phyloP scores from a whole-genome alignment of 2,888 invertebrate genomes.

The Agapetus fuscipes region DNA sequence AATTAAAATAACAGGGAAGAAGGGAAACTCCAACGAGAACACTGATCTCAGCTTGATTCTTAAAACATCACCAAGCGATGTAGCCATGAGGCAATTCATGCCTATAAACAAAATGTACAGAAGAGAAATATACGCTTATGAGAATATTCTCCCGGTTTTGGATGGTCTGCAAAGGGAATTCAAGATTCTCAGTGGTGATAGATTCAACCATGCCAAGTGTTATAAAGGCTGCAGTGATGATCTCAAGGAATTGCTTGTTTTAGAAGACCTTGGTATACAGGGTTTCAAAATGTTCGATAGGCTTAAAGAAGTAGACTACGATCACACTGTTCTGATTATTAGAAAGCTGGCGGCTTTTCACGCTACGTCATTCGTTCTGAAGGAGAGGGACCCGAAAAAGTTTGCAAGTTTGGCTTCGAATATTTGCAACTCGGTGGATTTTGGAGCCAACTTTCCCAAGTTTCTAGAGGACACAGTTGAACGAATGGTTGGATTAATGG shows the following conservation, averaged over 20 bases:
- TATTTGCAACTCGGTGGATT: not conserved
- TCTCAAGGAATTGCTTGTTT: slow-evolving; percentile 1
- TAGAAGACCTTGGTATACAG: slow-evolving; percentile 11
- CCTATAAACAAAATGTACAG: not conserved
- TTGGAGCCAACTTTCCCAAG: slow-evolving; percentile 3
- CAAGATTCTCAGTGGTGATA: slow-evolving; percentile 8
- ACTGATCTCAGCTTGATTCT: not conserved
- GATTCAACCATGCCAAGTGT: slow-evolving; percentile 4
- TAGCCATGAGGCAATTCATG: not conserved
- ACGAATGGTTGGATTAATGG: slow-evolving; percentile 1
- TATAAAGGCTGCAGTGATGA: not conserved
- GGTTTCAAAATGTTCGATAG: slow-evolving; percentile 13
- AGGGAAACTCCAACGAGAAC: not conserved
- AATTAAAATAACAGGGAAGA: slow-evolving; percentile 2
- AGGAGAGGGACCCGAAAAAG: slow-evolving; percentile 4
- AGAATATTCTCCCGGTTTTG: not conserved
- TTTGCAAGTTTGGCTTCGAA: slow-evolving; percentile 1
- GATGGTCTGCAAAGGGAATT: slow-evolving; percentile 11
- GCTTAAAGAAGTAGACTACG: slow-evolving; percentile 11
- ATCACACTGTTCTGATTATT: slow-evolving; percentile 8
- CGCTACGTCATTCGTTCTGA: slow-evolving; percentile 11
- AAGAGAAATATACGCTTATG: not conserved
- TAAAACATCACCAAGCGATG: not conserved
- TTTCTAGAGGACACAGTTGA: not conserved
- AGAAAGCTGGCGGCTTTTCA: slow-evolving; percentile 10